Evolutionary conservation across 2,797 vertebrate species (phyloP).

Genomic region (Rhynchonycteris naso): DNA sequence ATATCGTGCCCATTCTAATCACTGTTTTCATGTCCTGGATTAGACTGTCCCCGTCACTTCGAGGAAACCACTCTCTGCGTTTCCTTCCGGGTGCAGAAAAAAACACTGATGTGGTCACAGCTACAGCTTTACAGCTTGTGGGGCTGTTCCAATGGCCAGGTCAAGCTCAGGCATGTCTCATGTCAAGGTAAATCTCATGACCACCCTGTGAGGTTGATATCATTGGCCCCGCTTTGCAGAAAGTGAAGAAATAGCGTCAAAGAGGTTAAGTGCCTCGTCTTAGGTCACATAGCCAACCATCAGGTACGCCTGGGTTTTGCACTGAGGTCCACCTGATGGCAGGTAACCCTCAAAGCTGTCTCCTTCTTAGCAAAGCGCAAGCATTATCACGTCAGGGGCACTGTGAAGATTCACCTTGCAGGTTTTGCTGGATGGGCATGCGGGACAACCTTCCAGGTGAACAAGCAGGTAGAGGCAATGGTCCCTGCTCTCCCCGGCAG

Average conservation of each 20-base stretch:
- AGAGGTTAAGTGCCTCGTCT: not conserved
- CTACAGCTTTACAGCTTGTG: fast-evolving
- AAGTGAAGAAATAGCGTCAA: not conserved
- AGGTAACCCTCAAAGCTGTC: not conserved
- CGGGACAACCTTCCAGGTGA: not conserved
- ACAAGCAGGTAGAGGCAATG: not conserved
- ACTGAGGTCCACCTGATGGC: not conserved
- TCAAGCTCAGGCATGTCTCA: not conserved
- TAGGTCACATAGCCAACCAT: not conserved
- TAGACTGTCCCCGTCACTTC: not conserved
- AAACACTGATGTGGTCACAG: not conserved
- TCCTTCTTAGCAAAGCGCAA: not conserved
- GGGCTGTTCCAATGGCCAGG: not conserved
- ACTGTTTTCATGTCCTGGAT: not conserved
- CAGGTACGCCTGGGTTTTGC: not conserved
- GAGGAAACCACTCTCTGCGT: not conserved
- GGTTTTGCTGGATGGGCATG: not conserved
- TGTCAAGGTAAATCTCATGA: not conserved
- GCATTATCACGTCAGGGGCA: fast-evolving
- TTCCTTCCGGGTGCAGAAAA: not conserved
- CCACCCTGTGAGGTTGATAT: not conserved
- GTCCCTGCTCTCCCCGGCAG: fast-evolving
- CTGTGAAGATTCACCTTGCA: not conserved
- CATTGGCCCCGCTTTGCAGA: not conserved
- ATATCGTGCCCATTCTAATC: not conserved